These are phyloP conservation scores for Lithobius niger DNA, from an alignment of 1,140 invertebrate genomes.

Conservation along the genomic window DNA sequence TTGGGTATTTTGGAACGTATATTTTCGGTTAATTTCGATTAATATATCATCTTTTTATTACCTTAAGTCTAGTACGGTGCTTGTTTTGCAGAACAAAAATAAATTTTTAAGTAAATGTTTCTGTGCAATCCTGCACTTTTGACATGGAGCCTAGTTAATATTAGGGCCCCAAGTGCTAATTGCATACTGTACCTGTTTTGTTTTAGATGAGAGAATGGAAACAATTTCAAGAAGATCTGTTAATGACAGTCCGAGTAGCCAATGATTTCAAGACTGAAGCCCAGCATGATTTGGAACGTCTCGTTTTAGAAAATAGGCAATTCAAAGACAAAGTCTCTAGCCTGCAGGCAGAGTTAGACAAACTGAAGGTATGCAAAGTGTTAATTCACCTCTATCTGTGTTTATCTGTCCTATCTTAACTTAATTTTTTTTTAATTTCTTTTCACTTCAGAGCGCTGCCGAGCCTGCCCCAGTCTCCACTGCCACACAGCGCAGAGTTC, in stretches of 20 bases:
- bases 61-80: no score
- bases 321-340: conserved; percentile 59
- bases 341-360: conserved; percentile 65
- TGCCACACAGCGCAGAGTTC: neutral
- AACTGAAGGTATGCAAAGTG: conserved; percentile 36
- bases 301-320: conserved; percentile 64
- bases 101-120: no score
- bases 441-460: neutral
- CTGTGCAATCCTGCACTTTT: no score
- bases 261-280: conserved; percentile 88
- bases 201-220: conserved; percentile 70
- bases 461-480: neutral
- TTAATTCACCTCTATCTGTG: neutral
- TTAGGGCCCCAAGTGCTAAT: no score
- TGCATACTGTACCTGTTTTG: no score
- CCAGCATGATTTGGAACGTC: conserved; percentile 61
- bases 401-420: neutral
- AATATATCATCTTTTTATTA: no score
- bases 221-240: conserved; percentile 80
- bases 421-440: neutral
- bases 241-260: conserved; percentile 83
- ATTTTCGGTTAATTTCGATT: no score
- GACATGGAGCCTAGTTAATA: no score
- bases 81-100: no score
- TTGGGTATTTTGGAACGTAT: no score